A percentile compares a stretch with the other conserved stretches of the same genome.
phyloP scores from a whole-genome alignment of 2,888 invertebrate genomes.

The Caenorhabditis wallacei region DNA sequence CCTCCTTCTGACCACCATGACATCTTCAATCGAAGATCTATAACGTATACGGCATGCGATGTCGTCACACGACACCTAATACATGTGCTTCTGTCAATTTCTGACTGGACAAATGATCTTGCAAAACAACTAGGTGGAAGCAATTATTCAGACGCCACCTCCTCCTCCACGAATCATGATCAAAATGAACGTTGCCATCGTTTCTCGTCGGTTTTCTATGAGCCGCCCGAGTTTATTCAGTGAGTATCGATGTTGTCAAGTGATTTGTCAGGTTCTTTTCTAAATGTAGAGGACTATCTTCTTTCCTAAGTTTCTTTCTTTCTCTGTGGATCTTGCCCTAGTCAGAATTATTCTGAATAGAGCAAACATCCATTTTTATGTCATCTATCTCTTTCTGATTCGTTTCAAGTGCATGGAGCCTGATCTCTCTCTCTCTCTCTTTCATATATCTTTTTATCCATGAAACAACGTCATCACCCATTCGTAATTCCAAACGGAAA shows the following conservation, averaged over 20 bases:
- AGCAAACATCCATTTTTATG: too few species aligned
- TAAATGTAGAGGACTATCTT: too few species aligned
- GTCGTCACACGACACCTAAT: slow-evolving; percentile 50
- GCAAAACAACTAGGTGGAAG: slow-evolving; percentile 8
- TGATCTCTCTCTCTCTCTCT: not conserved
- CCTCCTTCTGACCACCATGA: slow-evolving; percentile 5
- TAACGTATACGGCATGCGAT: slow-evolving; percentile 53
- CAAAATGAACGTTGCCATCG: slow-evolving; percentile 41
- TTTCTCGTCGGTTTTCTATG: slow-evolving; percentile 38
- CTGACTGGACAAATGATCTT: slow-evolving; percentile 43
- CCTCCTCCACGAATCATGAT: not conserved
- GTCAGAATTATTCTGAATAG: too few species aligned
- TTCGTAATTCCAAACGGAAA: slow-evolving; percentile 47
- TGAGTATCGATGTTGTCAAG: slow-evolving; percentile 50
- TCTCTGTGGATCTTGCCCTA: too few species aligned
- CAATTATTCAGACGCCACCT: not conserved
- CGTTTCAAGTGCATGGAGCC: slow-evolving; percentile 33
- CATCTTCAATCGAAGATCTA: not conserved
- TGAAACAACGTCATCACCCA: not conserved
- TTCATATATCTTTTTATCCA: not conserved
- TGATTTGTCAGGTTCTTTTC: not conserved
- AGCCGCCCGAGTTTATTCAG: not conserved
- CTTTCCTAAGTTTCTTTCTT: not conserved
- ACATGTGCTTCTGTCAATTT: slow-evolving; percentile 43
- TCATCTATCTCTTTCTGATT: too few species aligned